phyloP scores from a whole-genome alignment of 2,888 invertebrate species.

The Rotaria macrura region DNA sequence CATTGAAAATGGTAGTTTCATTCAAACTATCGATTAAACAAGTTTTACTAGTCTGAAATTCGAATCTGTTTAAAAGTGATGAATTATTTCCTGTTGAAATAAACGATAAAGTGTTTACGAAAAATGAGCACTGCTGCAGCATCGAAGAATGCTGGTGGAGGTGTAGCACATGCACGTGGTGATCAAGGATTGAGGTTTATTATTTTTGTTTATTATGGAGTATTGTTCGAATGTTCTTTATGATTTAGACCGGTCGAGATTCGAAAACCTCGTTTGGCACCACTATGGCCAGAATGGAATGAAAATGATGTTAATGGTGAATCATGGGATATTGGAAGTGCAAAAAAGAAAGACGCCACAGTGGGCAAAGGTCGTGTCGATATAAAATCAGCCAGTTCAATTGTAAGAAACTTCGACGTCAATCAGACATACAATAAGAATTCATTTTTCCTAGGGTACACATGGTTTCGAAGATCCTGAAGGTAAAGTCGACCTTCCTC shows the following conservation, averaged over 20 bases:
- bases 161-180: background rate
- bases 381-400: constrained; percentile 29
- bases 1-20: background rate
- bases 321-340: constrained; percentile 45
- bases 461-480: constrained; percentile 50
- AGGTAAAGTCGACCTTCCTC: constrained; percentile 47
- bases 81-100: background rate
- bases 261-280: background rate
- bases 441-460: constrained; percentile 35
- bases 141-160: background rate
- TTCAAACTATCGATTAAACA: background rate
- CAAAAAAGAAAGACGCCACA: constrained; percentile 25
- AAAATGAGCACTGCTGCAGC: background rate
- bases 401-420: background rate
- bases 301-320: constrained; percentile 49
- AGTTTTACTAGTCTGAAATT: background rate
- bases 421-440: background rate
- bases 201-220: background rate
- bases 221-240: background rate
- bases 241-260: background rate
- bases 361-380: background rate
- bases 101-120: background rate
- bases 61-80: background rate
- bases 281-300: constrained; percentile 50
- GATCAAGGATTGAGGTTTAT: background rate